phyloP scores from a whole-genome alignment of 2,113 vertebrate genomes.

The Nesoenas mayeri region DNA sequence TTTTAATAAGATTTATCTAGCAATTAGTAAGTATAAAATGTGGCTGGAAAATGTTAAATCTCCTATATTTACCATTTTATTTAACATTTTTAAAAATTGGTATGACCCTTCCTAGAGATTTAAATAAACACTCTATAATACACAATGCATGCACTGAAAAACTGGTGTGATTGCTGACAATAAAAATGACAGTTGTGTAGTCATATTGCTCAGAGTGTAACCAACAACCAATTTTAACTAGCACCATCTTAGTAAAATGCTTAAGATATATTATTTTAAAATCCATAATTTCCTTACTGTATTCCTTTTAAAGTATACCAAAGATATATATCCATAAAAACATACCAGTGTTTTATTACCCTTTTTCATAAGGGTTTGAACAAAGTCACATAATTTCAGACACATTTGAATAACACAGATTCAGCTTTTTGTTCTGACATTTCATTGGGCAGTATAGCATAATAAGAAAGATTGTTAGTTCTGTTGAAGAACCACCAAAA shows the following conservation, averaged over 20 bases:
- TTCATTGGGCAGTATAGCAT: not conserved
- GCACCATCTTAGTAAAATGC: not conserved
- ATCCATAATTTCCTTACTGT: not conserved
- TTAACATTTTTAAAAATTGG: not conserved
- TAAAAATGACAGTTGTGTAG: constrained; percentile 6
- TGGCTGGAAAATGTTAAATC: too few relatives aligned
- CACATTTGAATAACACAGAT: not conserved
- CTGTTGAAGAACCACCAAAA: not conserved
- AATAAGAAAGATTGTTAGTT: not conserved
- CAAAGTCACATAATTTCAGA: not conserved
- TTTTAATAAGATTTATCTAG: constrained; percentile 33
- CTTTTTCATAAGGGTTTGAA: not conserved
- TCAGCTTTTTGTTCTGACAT: not conserved
- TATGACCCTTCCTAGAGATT: not conserved
- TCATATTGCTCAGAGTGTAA: constrained; percentile 5
- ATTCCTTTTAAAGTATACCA: not conserved
- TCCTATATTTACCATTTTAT: too few relatives aligned
- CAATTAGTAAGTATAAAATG: constrained; percentile 26
- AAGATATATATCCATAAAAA: not conserved
- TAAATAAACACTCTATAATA: not conserved
- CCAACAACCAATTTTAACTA: not conserved
- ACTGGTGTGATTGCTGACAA: not conserved
- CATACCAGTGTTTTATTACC: not conserved
- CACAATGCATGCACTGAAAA: not conserved
- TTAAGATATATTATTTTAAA: constrained; percentile 19